Evolutionary conservation across 1,140 invertebrate species (phyloP).

Genomic region (Berghia stephanieae): DNA sequence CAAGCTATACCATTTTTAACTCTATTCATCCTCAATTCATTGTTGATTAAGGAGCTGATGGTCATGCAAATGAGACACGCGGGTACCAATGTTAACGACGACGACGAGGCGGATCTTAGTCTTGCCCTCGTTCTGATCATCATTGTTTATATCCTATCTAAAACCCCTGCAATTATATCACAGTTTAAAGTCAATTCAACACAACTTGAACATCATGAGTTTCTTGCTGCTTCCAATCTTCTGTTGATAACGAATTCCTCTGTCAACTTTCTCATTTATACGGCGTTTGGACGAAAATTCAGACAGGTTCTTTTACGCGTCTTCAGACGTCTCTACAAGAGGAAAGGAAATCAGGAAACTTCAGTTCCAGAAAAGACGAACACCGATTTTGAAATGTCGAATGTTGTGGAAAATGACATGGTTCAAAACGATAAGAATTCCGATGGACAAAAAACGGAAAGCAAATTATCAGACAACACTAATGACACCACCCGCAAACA

Average conservation of each 20-base stretch:
- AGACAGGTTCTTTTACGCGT: slow-evolving; percentile 49
- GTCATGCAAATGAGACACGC: slow-evolving; percentile 51
- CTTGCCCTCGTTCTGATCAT: slow-evolving; percentile 60
- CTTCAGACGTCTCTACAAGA: slow-evolving; percentile 35
- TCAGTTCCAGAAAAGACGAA: too few species aligned
- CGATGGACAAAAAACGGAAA: too few species aligned
- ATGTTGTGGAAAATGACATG: too few species aligned
- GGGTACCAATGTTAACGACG: slow-evolving; percentile 55
- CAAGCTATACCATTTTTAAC: slow-evolving; percentile 51
- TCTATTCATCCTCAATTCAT: slow-evolving; percentile 41
- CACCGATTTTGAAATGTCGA: too few species aligned
- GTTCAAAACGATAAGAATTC: too few species aligned
- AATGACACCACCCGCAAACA: too few species aligned
- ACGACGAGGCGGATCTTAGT: slow-evolving; percentile 59
- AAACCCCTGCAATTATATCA: slow-evolving; percentile 58
- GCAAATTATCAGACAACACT: too few species aligned
- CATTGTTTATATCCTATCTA: slow-evolving; percentile 59
- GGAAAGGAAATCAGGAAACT: too few species aligned
- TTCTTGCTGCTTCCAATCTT: slow-evolving; percentile 55
- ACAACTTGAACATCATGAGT: slow-evolving; percentile 47
- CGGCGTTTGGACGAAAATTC: slow-evolving; percentile 57
- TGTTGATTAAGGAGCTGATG: slow-evolving; percentile 60
- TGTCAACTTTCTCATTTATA: slow-evolving; percentile 63
- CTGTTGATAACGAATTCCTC: slow-evolving; percentile 59
- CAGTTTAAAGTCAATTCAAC: slow-evolving; percentile 54